Evolutionary conservation across 2,888 invertebrate genomes (phyloP), one percentile per base, ranked within the genome.

Genomic region (Lasioglossum oenotherae): DNA sequence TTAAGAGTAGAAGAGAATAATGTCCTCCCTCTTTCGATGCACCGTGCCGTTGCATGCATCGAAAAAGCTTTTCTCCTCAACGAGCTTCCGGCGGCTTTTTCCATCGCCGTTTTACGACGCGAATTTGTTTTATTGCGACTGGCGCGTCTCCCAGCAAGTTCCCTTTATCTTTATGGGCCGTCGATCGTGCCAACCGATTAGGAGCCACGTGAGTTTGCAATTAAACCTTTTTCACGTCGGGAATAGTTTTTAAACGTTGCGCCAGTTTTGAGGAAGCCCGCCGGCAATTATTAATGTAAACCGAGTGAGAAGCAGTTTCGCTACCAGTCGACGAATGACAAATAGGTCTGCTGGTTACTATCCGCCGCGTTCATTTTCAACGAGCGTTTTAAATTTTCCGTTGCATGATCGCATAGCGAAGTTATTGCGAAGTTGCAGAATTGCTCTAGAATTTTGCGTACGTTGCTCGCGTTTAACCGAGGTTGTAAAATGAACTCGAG

Each of bases 11-110:
- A 44, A 12, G 44, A 44, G 44, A 44, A 44, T 14, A n/a, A 53
- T n/a, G n/a, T 53, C 1, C n/a, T 12, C 12, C 57, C 57, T 57
- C n/a, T 12, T 57, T 57, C 57, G n/a, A 31, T 35, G 31, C 64
- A 64, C 31, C 16, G 31, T 31, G 31, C 31, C 31, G 67, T 82
- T 74, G 78, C 84, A 75, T 78, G 84, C 57, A 16, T 69, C 60
- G 19, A 16, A 74, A 12, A 84, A 78, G 10, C 67, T 35, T 78
- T 78, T 84, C 41, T 57, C 69, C 84, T n/a, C 16, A 35, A 16
- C 27, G 19, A 5, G 41, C 49, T 69, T 83, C 44, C 49, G 46
- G 23, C 53, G 19, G 5, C 19, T 19, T 19, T 72, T 79, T 72
- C 64, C 27, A 31, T 75, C 35, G 75, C n/a, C n/a, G 27, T 31